Base-by-base conservation (phyloP, 1,140 invertebrate genomes). In the Drosophila arizonae region DNA sequence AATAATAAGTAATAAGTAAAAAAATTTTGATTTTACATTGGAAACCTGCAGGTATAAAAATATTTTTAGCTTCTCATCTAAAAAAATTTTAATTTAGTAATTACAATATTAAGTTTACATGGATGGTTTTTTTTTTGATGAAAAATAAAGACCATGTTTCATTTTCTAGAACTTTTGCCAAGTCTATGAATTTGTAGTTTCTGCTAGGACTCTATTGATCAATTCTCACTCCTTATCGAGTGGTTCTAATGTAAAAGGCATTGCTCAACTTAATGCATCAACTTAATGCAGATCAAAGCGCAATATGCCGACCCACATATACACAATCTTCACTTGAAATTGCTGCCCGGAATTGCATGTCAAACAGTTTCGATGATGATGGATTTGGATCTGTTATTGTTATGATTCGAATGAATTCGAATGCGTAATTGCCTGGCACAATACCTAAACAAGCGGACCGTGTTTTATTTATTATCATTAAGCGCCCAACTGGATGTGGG, bases 391-490 rank as follows among this genome's bases (percentile, higher is more conserved):
- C 51, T 88, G 85, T 88, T 88, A 88, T 84, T 88, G 77, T 88
- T 88, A 88, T 89, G 84, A 88, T 88, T 88, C 84, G 76, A 71
- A 69, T 71, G 84, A 88, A 88, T 84, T 85, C 57, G 65, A 39
- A 67, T 76, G 72, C 76, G 76, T 77, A 88, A 88, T 84, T 75
- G 76, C 52, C 55, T 69, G 57, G 72, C 66, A 62, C 66, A 69
- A 71, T 46, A 71, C 39, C 68, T 70, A 81, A 84, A 72, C 69
- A 82, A 69, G 43, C 43, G 9, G 33, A 39, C 52, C 36, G 30
- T 26, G 50, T 55, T 43, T 65, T 87, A 77, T 87, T 87, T 82
- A 86, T 86, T 82, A 86, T 86, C 78, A 81, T 68, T 71, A 71
- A 63, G 10, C 28, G 15, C 21, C 21, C 33, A 61, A 54, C 8